Percentiles rank a stretch among this genome's conserved stretches.
Evolutionary conservation across 2,113 vertebrate species (phyloP).

Genomic region (Polyodon spathula): DNA sequence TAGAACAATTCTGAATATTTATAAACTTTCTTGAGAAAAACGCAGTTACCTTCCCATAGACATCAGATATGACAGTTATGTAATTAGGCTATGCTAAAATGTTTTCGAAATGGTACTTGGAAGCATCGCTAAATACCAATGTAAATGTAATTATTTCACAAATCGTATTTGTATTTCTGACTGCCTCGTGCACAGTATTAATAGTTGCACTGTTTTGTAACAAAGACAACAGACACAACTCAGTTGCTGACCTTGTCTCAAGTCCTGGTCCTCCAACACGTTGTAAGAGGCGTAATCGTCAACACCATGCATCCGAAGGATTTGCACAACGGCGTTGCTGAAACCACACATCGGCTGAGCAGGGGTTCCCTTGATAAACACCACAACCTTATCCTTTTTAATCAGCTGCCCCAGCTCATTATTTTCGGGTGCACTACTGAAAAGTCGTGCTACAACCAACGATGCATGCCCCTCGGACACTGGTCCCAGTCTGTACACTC

Average conservation of each 20-base stretch:
- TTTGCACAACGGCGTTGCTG: conserved; percentile 97
- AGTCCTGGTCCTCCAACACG: conserved; percentile 81
- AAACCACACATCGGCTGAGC: conserved; percentile 90
- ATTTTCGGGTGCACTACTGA: conserved; percentile 44
- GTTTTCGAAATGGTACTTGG: too few species aligned
- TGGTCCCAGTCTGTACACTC: conserved; percentile 7
- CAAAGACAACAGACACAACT: too few species aligned
- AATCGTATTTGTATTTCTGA: too few species aligned
- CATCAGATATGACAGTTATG: too few species aligned
- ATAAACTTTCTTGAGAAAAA: too few species aligned
- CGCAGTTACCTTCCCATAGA: too few species aligned
- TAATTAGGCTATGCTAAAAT: too few species aligned
- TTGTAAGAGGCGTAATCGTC: conserved; percentile 78
- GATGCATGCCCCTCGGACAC: conserved; percentile 17
- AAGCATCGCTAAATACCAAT: too few species aligned
- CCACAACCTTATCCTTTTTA: conserved; percentile 87
- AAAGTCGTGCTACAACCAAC: conserved; percentile 31
- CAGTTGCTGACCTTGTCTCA: conserved; percentile 81
- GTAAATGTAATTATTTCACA: too few species aligned
- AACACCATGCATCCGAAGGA: conserved; percentile 89
- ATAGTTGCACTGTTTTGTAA: too few species aligned
- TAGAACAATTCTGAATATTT: too few species aligned
- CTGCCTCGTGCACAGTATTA: too few species aligned
- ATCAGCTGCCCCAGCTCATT: conserved; percentile 67
- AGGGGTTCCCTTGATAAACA: conserved; percentile 90